Evolutionary conservation across 37 sponge, comb jelly and placozoan species (phyloP), one percentile per base, ranked within the genome.

Genomic region (Lycopodina hypogea): DNA sequence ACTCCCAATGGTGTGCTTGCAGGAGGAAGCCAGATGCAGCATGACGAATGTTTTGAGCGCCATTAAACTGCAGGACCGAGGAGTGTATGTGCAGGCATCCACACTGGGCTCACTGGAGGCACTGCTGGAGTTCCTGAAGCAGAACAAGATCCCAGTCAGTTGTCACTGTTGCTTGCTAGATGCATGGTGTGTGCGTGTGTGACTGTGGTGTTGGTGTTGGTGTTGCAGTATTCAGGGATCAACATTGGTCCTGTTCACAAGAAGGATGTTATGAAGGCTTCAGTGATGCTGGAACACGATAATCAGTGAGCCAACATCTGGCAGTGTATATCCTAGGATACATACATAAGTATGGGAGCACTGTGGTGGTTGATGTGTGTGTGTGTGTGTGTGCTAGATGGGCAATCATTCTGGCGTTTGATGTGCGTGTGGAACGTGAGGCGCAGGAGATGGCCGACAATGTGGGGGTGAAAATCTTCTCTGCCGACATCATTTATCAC

Each of bases 401-500:
- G 92, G 99, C 99, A 22, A 92, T 93, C 9, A 93, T 98, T 53
- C 81, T 98, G 35, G 99, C 99, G 12, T 98, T 98, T 82, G 99
- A 98, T 87, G 96, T 98, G 0, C 75, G 79, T 29, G 92, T 98
- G 45, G 99, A 98, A 79, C 62, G 93, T 29, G 99, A 96, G 1
- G 99, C 99, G 2, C 96, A 90, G 68, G 99, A 98, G 37, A 71
- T 86, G 74, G 96, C 99, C 38, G 96, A 98, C 78, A 79, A 62
- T 78, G 72, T 96, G 6, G 94, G 94, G 18, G 94, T 98, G 21
- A 78, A 80, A 64, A 93, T 98, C 30, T 98, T 98, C 72, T 81
- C 92, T 63, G 99, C 99, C 3, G 99, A 98, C 68, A 98, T 98
- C 75, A 98, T 98, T 67, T 98, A 98, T 66, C 99, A 98, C 72